A percentile compares a stretch with the other conserved stretches of the same genome.
Conservation (phyloP, 1,140 invertebrate genomes). For the Hirudo medicinalis region DNA sequence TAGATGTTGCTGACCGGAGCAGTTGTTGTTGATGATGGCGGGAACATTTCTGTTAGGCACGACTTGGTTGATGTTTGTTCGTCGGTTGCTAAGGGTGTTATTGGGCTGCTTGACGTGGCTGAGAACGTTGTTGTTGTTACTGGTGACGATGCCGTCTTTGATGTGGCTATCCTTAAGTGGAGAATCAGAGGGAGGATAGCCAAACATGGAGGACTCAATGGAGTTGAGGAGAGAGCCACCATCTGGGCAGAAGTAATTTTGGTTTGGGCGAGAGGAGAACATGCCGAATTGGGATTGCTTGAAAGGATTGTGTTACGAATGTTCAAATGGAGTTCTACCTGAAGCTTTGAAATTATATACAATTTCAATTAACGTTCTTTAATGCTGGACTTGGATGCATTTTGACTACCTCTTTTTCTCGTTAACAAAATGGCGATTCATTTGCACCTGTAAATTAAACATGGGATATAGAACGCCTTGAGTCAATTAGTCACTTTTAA, state of each 20-base stretch:
- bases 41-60: slow-evolving; percentile 5
- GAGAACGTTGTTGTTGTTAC: slow-evolving; percentile 8
- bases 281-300: background rate
- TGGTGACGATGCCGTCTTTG: background rate
- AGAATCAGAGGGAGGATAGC: background rate
- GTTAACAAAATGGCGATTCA: too few relatives aligned
- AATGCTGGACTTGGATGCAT: too few relatives aligned
- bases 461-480: too few relatives aligned
- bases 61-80: slow-evolving; percentile 7
- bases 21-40: background rate
- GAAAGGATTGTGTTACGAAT: too few relatives aligned
- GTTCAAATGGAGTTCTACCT: too few relatives aligned
- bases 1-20: slow-evolving; percentile 3
- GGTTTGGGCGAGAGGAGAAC: background rate
- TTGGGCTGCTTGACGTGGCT: background rate
- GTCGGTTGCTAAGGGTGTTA: background rate
- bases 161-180: background rate
- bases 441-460: too few relatives aligned
- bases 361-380: too few relatives aligned
- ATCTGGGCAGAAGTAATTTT: background rate
- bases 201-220: background rate
- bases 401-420: too few relatives aligned
- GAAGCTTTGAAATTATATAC: too few relatives aligned
- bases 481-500: too few relatives aligned
- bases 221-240: background rate